These are phyloP conservation scores for Procambarus clarkii DNA, from an alignment of 1,140 invertebrate genomes.

Conservation along the genomic window DNA sequence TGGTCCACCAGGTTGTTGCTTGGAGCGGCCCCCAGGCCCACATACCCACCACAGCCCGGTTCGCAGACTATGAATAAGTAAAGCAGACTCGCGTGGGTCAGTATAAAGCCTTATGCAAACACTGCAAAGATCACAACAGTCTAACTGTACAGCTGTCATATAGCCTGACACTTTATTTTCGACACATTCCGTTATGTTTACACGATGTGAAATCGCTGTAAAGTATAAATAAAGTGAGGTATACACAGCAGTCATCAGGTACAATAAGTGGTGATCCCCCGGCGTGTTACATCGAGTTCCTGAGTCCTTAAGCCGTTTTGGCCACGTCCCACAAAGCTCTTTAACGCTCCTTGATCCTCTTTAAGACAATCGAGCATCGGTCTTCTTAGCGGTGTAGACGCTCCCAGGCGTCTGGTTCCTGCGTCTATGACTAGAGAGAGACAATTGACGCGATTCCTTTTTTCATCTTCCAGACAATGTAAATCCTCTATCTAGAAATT, in stretches of 20 bases:
- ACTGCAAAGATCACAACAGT: no score
- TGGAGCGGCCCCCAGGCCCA: no score
- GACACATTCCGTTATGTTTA: no score
- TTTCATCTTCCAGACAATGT: background rate
- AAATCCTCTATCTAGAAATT: background rate
- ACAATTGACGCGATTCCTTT: background rate
- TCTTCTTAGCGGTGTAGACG: background rate
- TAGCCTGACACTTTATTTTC: no score
- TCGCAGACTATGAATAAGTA: no score
- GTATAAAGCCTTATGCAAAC: no score
- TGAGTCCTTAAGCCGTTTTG: background rate
- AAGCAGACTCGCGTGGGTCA: no score
- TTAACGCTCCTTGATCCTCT: slow-evolving; percentile 3
- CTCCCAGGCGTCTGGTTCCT: background rate
- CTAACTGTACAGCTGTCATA: no score
- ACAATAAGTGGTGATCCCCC: background rate
- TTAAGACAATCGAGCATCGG: background rate
- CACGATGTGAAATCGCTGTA: no score
- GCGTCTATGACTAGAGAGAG: background rate
- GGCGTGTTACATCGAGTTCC: background rate
- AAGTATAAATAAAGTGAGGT: no score
- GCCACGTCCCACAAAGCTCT: background rate
- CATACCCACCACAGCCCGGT: no score
- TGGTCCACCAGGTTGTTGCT: no score
- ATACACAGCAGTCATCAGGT: background rate